Conservation (phyloP, 2,113 vertebrate genomes). For the Corydoras sp. region DNA sequence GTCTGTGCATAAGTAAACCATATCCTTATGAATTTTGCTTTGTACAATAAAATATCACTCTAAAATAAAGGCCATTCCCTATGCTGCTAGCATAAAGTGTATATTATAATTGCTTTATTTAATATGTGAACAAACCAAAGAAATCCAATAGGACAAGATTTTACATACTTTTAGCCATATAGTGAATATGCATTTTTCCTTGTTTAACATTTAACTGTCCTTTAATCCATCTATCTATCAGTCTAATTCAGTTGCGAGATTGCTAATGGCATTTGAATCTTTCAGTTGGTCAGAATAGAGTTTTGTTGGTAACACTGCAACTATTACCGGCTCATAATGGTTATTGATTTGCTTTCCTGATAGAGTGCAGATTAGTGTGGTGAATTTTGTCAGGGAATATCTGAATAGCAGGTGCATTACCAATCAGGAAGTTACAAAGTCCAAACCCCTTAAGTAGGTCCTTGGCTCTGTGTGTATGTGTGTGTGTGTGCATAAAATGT, state of each 20-base stretch:
- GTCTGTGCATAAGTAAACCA: too few relatives aligned
- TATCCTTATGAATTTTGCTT: too few relatives aligned
- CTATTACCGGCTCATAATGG: conserved; percentile 24
- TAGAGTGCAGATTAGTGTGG: conserved; percentile 17
- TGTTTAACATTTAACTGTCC: background rate
- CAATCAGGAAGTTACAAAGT: background rate
- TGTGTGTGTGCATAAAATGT: too few relatives aligned
- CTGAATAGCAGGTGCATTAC: background rate
- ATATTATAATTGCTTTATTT: too few relatives aligned
- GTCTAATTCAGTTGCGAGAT: background rate
- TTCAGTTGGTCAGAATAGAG: background rate
- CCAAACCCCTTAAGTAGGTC: background rate
- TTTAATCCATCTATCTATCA: background rate
- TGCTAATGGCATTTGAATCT: background rate
- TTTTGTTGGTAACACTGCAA: conserved; percentile 6
- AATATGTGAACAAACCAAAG: too few relatives aligned
- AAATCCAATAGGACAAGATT: too few relatives aligned
- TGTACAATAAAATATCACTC: too few relatives aligned
- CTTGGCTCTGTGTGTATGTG: background rate
- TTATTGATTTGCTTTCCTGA: conserved; percentile 27
- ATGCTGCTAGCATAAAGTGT: too few relatives aligned
- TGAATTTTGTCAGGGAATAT: conserved; percentile 28
- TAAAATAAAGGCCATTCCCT: too few relatives aligned
- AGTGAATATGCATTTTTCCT: too few relatives aligned
- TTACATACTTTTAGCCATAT: too few relatives aligned